Conservation (phyloP, 2,113 vertebrate species). For the Pelecanus crispus region DNA sequence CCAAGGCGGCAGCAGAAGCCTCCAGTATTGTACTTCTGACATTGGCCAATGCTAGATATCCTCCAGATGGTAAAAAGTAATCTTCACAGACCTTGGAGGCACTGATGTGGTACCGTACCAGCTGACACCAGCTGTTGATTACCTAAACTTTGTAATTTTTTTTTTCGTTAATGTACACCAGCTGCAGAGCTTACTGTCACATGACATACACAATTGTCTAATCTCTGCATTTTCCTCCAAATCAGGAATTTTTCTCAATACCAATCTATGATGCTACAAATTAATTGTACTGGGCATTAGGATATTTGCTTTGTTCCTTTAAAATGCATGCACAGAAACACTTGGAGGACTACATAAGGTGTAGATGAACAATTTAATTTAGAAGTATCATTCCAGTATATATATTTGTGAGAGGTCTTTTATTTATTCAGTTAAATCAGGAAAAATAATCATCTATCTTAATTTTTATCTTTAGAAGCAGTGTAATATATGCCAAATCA, state of each 20-base stretch:
- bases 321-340: neutral
- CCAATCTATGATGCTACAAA: neutral
- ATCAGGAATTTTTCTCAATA: neutral
- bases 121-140: constrained; percentile 38
- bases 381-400: neutral
- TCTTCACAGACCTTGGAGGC: neutral
- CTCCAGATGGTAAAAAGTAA: neutral
- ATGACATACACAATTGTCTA: neutral
- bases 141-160: constrained; percentile 20
- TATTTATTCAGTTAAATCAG: neutral
- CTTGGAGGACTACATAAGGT: neutral
- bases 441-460: neutral
- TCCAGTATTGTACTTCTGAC: neutral
- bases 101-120: neutral
- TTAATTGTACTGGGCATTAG: neutral
- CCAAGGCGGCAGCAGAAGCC: neutral
- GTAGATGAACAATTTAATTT: neutral
- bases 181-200: neutral
- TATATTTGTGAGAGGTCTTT: neutral
- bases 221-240: neutral
- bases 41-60: neutral
- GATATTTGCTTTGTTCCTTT: neutral
- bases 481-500: constrained; percentile 32
- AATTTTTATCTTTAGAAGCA: neutral
- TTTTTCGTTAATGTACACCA: neutral